Evolutionary conservation across 2,797 vertebrate species (phyloP).

Genomic region (Pseudochromis fuscus): DNA sequence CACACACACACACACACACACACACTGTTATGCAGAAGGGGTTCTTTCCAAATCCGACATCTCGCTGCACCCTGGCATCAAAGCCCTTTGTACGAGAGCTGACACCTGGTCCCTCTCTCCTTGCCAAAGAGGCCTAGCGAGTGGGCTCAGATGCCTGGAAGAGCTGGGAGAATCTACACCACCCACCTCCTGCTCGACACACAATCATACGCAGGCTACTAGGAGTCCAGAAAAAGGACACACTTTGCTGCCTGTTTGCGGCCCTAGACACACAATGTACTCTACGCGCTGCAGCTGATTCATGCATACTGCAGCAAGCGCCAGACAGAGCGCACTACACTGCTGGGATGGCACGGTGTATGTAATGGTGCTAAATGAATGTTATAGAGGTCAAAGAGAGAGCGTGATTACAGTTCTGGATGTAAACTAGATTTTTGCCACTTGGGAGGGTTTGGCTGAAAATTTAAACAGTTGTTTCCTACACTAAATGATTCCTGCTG

Average conservation of each 20-base stretch:
- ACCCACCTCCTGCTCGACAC: conserved; percentile 61
- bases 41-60: conserved; percentile 68
- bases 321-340: conserved; percentile 60
- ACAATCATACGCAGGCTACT: conserved; percentile 47
- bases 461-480: no score
- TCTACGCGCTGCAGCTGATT: conserved; percentile 40
- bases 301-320: conserved; percentile 37
- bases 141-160: conserved; percentile 77
- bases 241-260: conserved; percentile 46
- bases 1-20: conserved; percentile 18
- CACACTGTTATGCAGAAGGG: conserved; percentile 63
- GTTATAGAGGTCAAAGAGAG: conserved; percentile 63
- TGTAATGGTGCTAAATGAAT: conserved; percentile 67
- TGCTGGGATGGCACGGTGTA: conserved; percentile 66
- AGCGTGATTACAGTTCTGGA: conserved; percentile 55
- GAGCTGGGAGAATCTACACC: conserved; percentile 67
- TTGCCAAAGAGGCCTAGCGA: conserved; percentile 78
- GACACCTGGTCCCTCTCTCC: conserved; percentile 81
- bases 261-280: conserved; percentile 21
- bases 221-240: conserved; percentile 54
- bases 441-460: conserved; percentile 50
- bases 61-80: conserved; percentile 77
- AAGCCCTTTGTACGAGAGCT: conserved; percentile 72
- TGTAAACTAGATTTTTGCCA: conserved; percentile 42
- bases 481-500: conserved; percentile 27